Evolutionary conservation across 2,888 invertebrate genomes (phyloP), one percentile per base, ranked within the genome.

Genomic region (Acanthosoma haemorrhoidale): DNA sequence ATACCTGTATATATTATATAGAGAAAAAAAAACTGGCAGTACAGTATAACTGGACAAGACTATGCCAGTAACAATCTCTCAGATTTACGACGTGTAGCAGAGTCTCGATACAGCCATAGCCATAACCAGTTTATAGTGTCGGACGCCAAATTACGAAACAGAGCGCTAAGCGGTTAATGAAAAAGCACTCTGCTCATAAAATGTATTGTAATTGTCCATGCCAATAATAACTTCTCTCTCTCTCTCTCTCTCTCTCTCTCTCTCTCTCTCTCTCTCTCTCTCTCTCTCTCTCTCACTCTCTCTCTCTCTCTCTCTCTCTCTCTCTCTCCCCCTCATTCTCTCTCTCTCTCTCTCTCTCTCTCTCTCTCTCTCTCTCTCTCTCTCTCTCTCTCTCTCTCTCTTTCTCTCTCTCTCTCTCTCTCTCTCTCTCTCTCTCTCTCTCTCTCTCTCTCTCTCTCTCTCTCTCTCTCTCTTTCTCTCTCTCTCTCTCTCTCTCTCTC

Each of bases 341-440:
- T 82, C 82, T 83, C 82, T 83, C 80, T 80, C 80, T 79, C 81
- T 80, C 60, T 59, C 41, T 32, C 31, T 34, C 61, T 39, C 61
- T 61, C 63, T 64, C 58, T 51, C 61, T 51, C 61, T 43, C 51
- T 32, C 63, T 61, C 63, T 31, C 59, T 59, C 68, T 57, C 71
- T 51, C 71, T 60, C 74, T 80, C 80, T 79, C 80, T 80, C 74
- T 75, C 79, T 78, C 79, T 78, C 81, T 81, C 81, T 77, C 76
- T 78, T 77, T 78, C 80, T 80, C 83, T 82, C 83, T 82, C 82
- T 83, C 82, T 83, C 80, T 80, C 80, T 79, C 81, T 80, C 60
- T 59, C 41, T 32, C 31, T 34, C 61, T 39, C 61, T 61, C 63
- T 64, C 58, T 51, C 61, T 51, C 61, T 43, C 51, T 32, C 63